These are phyloP conservation scores for Eurytoma californica DNA, from an alignment of 2,888 invertebrate species.

Conservation along the genomic window DNA sequence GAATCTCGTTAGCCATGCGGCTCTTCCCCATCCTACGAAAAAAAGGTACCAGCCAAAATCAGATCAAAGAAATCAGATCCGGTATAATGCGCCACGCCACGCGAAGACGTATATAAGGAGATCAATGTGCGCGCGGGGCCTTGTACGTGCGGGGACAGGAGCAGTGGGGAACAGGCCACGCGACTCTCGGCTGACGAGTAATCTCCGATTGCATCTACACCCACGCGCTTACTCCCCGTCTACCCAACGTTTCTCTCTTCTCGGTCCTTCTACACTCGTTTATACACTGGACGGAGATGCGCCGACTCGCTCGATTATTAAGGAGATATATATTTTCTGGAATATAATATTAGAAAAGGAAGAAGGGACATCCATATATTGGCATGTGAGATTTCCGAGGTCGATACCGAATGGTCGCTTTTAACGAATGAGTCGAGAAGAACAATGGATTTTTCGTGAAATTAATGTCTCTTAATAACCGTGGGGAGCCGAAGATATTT, in stretches of 20 bases:
- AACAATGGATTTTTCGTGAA: slow-evolving; percentile 45
- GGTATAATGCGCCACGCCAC: background rate
- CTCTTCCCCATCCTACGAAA: background rate
- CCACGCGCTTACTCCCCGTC: slow-evolving; percentile 21
- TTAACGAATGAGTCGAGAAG: slow-evolving; percentile 27
- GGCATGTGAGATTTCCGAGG: slow-evolving; percentile 24
- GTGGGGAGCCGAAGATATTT: slow-evolving; percentile 21
- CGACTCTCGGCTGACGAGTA: slow-evolving; percentile 45
- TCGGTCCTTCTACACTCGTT: slow-evolving; percentile 1
- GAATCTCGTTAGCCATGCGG: slow-evolving; percentile 39
- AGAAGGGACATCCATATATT: background rate
- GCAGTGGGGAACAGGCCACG: slow-evolving; percentile 35
- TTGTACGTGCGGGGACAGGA: background rate
- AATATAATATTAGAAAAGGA: slow-evolving; percentile 5
- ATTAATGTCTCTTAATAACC: slow-evolving; percentile 49
- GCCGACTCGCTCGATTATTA: slow-evolving; percentile 17
- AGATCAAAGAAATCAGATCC: slow-evolving; percentile 48
- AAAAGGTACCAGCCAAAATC: slow-evolving; percentile 1
- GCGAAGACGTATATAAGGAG: slow-evolving; percentile 4
- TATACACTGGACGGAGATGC: background rate
- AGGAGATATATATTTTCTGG: slow-evolving; percentile 15
- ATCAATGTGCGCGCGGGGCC: background rate
- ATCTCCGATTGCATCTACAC: slow-evolving; percentile 44
- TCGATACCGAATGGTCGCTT: slow-evolving; percentile 23
- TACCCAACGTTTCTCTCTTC: background rate